Percentiles rank a stretch among this genome's conserved stretches.
Evolutionary conservation across 2,113 vertebrate species (phyloP).

Genomic region (Micromys minutus): DNA sequence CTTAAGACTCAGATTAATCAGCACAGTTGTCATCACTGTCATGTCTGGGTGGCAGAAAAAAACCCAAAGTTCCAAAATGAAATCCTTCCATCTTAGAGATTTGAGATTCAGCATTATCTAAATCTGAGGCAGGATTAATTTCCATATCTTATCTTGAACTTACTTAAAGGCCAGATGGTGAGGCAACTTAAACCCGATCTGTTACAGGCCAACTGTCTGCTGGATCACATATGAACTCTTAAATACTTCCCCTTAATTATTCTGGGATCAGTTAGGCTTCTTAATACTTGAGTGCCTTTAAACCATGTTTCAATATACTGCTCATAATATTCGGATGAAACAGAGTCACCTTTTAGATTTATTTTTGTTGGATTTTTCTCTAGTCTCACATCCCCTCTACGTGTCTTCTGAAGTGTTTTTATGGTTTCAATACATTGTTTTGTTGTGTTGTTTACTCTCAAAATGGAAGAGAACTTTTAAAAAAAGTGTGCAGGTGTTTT

Average conservation of each 20-base stretch:
- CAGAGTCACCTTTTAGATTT: not conserved
- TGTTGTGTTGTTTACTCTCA: not conserved
- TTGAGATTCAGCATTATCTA: not conserved
- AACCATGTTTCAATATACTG: not conserved
- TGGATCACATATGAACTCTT: not conserved
- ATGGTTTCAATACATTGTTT: not conserved
- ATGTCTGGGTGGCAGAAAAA: not conserved
- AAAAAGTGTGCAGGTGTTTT: too few relatives aligned
- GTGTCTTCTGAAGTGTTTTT: not conserved
- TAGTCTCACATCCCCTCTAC: not conserved
- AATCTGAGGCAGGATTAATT: not conserved
- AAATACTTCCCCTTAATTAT: not conserved
- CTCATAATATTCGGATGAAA: not conserved
- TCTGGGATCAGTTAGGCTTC: not conserved
- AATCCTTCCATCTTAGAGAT: not conserved
- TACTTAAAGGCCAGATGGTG: not conserved
- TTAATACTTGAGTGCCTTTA: not conserved
- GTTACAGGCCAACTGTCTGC: not conserved
- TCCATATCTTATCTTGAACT: not conserved
- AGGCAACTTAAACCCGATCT: not conserved
- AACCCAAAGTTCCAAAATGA: not conserved
- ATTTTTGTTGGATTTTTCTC: not conserved
- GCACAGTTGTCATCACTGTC: not conserved
- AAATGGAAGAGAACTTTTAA: not conserved
- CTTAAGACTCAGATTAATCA: not conserved